Evolutionary conservation across 2,113 vertebrate genomes (phyloP).

Genomic region (Hydropotes inermis): DNA sequence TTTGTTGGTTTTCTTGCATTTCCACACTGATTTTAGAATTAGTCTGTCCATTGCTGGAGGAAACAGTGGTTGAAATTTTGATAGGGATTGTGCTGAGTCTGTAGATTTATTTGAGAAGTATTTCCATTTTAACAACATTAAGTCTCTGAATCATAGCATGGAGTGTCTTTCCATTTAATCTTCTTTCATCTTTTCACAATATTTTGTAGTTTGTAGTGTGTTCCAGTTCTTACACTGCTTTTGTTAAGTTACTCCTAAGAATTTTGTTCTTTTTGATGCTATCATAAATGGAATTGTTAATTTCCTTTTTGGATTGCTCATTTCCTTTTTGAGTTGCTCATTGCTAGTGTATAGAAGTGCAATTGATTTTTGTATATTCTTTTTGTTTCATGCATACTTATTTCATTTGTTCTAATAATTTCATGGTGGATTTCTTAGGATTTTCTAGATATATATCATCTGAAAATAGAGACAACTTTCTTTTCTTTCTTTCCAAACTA

Average conservation of each 20-base stretch:
- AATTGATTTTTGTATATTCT: background rate
- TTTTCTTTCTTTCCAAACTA: background rate
- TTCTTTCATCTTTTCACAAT: background rate
- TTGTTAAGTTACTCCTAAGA: background rate
- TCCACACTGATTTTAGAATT: slow-evolving; percentile 9
- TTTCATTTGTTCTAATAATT: background rate
- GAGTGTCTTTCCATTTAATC: background rate
- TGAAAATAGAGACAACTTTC: background rate
- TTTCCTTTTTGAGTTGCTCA: background rate
- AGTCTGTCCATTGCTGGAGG: background rate
- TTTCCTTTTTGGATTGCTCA: background rate
- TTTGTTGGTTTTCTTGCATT: background rate
- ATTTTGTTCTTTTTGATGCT: background rate
- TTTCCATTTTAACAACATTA: background rate
- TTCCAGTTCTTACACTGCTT: background rate
- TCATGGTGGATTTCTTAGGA: background rate
- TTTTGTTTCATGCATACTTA: background rate
- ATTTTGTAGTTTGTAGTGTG: background rate
- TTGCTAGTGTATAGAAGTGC: background rate
- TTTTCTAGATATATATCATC: background rate
- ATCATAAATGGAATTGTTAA: background rate
- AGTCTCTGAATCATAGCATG: background rate
- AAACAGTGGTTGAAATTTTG: background rate
- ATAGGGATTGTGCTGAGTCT: background rate
- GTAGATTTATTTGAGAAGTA: background rate